Base-by-base conservation (phyloP, 2,888 invertebrate species). In the Melanchra persicariae region DNA sequence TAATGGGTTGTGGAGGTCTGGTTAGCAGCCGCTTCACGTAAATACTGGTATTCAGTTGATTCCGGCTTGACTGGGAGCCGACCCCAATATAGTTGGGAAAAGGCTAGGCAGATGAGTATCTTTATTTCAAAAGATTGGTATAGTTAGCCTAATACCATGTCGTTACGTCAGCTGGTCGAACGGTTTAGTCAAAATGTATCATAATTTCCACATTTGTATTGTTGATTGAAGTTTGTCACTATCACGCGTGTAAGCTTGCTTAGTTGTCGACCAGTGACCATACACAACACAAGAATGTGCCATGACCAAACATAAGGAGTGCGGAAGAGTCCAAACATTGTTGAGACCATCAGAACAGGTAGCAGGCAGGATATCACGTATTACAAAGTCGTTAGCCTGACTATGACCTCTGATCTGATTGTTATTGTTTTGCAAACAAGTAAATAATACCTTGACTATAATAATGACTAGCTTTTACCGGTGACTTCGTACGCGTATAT, bases 281-380 rank as follows among this genome's bases (percentile, higher is more conserved):
- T 47, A 58, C 26, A 1, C 47, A 26, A 40, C 5, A 30, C 17
- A 79, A 45, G 47, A 73, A 79, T 73, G 63, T 60, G 40, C 17
- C 10, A n/a, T 49, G 34, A 43, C 19, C 26, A 4, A 57, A 22
- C 17, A n/a, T 64, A 54, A 45, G 52, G 64, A 45, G 51, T 47
- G 55, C 66, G 81, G 76, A 76, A 76, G 60, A 61, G 24, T 26
- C 55, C 51, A 40, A 61, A 60, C 40, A 34, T 61, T 60, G 26
- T 43, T 22, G 19, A 9, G n/a, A 47, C 10, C 49, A n/a, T 6
- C 51, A 17, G 51, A 52, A 17, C 55, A 34, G 45, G 57, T 26
- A 8, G n/a, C 10, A 17, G 10, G 34, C 81, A 75, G 76, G 76
- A 76, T 76, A 61, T 76, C 76, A 67, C 77, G 76, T 74, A 74